Evolutionary conservation across 2,797 vertebrate species (phyloP).

Genomic region (Holocentrus rufus): DNA sequence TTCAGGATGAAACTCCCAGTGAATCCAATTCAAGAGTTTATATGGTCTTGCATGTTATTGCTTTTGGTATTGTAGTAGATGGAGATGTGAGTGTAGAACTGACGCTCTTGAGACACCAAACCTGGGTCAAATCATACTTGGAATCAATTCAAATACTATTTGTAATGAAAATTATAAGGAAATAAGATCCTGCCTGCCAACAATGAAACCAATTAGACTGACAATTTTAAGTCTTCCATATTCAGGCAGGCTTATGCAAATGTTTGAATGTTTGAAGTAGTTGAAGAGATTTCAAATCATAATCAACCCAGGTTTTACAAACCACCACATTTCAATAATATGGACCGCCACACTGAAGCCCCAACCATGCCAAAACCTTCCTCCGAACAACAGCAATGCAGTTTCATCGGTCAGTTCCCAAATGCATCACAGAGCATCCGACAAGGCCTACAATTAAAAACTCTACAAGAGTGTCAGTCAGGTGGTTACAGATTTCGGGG

Average conservation of each 20-base stretch:
- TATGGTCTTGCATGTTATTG: background rate
- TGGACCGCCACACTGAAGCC: conserved; percentile 1
- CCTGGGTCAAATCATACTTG: conserved; percentile 48
- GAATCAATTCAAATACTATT: conserved; percentile 5
- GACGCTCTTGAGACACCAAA: conserved; percentile 27
- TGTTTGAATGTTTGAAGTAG: background rate
- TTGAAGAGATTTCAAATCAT: conserved; percentile 37
- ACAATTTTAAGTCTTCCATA: background rate
- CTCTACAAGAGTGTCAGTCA: background rate
- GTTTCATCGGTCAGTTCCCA: conserved; percentile 21
- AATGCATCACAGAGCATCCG: conserved; percentile 35
- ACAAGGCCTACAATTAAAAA: conserved; percentile 23
- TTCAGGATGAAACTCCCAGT: background rate
- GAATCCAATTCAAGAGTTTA: conserved; percentile 9
- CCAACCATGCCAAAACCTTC: conserved; percentile 36
- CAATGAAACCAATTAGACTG: background rate
- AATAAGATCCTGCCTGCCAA: background rate
- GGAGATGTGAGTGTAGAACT: conserved; percentile 23
- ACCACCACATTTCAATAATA: conserved; percentile 17
- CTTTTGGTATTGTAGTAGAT: conserved; percentile 31
- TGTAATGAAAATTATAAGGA: background rate
- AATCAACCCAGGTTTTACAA: conserved; percentile 32
- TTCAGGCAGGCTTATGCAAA: background rate
- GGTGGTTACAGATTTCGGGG: background rate
- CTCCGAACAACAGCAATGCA: conserved; percentile 33